phyloP scores from a whole-genome alignment of 2,888 invertebrate species.

The Drosophila mimica region DNA sequence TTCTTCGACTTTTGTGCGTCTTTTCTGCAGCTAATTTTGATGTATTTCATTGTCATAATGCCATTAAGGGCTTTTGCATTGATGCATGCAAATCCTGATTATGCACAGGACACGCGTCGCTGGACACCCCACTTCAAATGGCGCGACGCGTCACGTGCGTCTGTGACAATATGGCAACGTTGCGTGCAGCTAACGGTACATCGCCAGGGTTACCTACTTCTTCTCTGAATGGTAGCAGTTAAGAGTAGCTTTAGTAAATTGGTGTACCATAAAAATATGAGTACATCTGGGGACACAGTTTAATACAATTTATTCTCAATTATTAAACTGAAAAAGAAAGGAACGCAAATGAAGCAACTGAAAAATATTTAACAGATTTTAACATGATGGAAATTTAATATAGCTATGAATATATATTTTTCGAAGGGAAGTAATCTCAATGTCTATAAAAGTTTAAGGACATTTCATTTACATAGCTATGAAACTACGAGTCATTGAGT shows the following conservation, averaged over 20 bases:
- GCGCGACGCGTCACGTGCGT: slow-evolving; percentile 61
- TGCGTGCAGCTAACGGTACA: slow-evolving; percentile 46
- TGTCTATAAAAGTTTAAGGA: not conserved
- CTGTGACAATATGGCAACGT: slow-evolving; percentile 69
- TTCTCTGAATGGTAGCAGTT: slow-evolving; percentile 6
- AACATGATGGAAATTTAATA: not conserved
- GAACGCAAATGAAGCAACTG: not conserved
- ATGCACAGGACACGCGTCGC: slow-evolving; percentile 75
- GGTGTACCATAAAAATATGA: slow-evolving; percentile 9
- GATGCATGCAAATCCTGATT: slow-evolving; percentile 82
- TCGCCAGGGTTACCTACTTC: slow-evolving; percentile 61
- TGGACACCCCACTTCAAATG: slow-evolving; percentile 38
- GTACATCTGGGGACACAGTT: not conserved
- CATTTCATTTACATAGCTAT: not conserved
- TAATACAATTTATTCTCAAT: not conserved
- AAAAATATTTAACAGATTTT: not conserved
- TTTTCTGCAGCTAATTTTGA: slow-evolving; percentile 39
- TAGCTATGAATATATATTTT: not conserved
- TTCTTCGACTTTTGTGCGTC: slow-evolving; percentile 1
- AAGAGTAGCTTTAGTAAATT: slow-evolving; percentile 1
- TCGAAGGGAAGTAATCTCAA: not conserved
- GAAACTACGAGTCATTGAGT: not conserved
- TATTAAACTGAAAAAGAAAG: not conserved
- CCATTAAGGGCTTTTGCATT: slow-evolving; percentile 57
- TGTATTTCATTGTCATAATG: slow-evolving; percentile 60